Conservation (phyloP, 1,140 invertebrate species). For the Mesaphorura yosii region DNA sequence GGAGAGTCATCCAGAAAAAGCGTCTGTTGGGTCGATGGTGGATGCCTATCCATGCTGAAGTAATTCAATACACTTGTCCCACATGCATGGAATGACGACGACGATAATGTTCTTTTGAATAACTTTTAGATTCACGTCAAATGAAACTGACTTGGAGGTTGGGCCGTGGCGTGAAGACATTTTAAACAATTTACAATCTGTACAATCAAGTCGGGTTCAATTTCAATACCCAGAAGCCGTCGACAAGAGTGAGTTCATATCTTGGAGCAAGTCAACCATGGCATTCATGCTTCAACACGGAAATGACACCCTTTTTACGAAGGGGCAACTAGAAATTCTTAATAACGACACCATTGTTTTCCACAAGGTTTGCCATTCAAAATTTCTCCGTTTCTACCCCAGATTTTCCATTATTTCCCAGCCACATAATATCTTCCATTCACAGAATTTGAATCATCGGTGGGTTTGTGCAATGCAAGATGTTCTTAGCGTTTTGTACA, state of each 20-base stretch:
- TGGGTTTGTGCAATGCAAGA: constrained; percentile 25
- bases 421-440: no score
- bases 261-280: constrained; percentile 21
- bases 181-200: constrained; percentile 15
- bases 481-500: constrained; percentile 20
- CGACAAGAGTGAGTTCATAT: constrained; percentile 2
- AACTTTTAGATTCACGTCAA: background rate
- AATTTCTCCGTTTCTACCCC: no score
- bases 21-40: constrained; percentile 29
- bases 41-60: constrained; percentile 9
- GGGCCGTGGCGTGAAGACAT: constrained; percentile 30
- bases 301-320: constrained; percentile 6
- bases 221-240: constrained; percentile 26
- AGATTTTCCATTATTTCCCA: no score
- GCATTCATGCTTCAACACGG: constrained; percentile 15
- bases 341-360: constrained; percentile 30
- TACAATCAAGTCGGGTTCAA: constrained; percentile 6
- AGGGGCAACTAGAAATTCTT: constrained; percentile 26
- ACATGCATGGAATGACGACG: background rate
- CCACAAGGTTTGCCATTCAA: constrained; percentile 18
- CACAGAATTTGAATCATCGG: constrained; percentile 18
- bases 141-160: constrained; percentile 24
- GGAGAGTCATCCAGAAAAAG: constrained; percentile 2
- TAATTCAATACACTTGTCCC: constrained; percentile 1
- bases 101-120: background rate